These are phyloP conservation scores for Atta cephalotes DNA, from an alignment of 1,140 invertebrate species.

Conservation along the genomic window DNA sequence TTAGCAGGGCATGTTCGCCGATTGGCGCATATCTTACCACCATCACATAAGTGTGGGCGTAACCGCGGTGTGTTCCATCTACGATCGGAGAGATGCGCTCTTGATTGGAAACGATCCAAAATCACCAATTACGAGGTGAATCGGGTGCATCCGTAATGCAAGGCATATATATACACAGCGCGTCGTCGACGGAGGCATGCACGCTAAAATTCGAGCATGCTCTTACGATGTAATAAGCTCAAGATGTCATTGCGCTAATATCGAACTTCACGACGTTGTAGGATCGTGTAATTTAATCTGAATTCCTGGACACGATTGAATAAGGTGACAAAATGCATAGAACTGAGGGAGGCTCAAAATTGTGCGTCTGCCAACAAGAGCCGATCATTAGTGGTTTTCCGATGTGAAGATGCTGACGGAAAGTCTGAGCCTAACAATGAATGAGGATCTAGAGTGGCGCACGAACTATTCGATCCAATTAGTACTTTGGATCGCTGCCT, in stretches of 20 bases:
- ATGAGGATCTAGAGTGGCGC: slow-evolving; percentile 1
- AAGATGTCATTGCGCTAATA: slow-evolving; percentile 79
- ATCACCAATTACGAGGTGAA: slow-evolving; percentile 53
- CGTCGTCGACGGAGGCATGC: slow-evolving; percentile 42
- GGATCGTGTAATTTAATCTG: slow-evolving; percentile 6
- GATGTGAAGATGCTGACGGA: slow-evolving; percentile 58
- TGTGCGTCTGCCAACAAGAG: slow-evolving; percentile 58
- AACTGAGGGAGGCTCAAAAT: slow-evolving; percentile 40
- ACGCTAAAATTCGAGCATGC: slow-evolving; percentile 70
- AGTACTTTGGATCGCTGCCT: slow-evolving; percentile 58
- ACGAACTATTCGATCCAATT: slow-evolving; percentile 56
- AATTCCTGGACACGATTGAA: slow-evolving; percentile 19
- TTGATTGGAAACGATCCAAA: slow-evolving; percentile 60
- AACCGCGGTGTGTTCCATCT: neutral
- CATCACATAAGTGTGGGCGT: slow-evolving; percentile 27
- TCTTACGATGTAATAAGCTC: slow-evolving; percentile 40
- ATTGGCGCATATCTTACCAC: slow-evolving; percentile 52
- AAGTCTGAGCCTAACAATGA: slow-evolving; percentile 59
- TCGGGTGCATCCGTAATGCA: slow-evolving; percentile 41
- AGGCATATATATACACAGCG: neutral
- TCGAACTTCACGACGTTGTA: slow-evolving; percentile 45
- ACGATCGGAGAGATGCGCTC: slow-evolving; percentile 38
- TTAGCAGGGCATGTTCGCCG: slow-evolving; percentile 42
- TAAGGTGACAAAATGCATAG: slow-evolving; percentile 49
- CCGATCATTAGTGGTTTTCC: slow-evolving; percentile 57